Percentiles rank a stretch among this genome's conserved stretches.
Evolutionary conservation across 2,797 vertebrate genomes (phyloP).

Genomic region (Gila robusta): DNA sequence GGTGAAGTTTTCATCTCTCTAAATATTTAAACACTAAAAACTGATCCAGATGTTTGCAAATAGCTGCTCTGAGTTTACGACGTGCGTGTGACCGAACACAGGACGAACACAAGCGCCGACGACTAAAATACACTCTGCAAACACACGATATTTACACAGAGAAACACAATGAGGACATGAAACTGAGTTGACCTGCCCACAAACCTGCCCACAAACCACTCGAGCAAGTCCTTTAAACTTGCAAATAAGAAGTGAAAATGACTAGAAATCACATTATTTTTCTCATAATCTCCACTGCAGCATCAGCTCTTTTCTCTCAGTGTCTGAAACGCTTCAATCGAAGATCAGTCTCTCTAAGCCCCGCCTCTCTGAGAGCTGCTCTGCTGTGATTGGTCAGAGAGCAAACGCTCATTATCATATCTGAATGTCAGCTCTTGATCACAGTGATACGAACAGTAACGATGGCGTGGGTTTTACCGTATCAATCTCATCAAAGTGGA

Average conservation of each 20-base stretch:
- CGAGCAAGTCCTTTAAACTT: not conserved
- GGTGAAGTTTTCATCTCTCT: conserved; percentile 41
- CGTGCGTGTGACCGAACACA: conserved; percentile 10
- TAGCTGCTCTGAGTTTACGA: not conserved
- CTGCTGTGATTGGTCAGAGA: not conserved
- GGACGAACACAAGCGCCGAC: not conserved
- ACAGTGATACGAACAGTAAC: no score
- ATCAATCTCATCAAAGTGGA: no score
- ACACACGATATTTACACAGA: not conserved
- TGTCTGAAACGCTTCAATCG: no score
- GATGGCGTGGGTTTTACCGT: no score
- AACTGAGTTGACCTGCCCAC: not conserved
- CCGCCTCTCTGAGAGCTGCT: not conserved
- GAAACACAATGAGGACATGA: not conserved
- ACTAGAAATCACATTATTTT: not conserved
- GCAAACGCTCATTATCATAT: not conserved
- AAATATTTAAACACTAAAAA: conserved; percentile 62
- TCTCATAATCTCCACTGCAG: no score
- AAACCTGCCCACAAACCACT: not conserved
- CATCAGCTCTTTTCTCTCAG: no score
- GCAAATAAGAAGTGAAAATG: not conserved
- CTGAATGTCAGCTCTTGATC: not conserved
- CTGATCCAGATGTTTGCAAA: conserved; percentile 60
- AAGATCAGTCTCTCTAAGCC: no score
- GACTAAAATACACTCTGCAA: not conserved